Base-by-base conservation (phyloP, 2,113 vertebrate genomes). In the Chloropsis hardwickii region DNA sequence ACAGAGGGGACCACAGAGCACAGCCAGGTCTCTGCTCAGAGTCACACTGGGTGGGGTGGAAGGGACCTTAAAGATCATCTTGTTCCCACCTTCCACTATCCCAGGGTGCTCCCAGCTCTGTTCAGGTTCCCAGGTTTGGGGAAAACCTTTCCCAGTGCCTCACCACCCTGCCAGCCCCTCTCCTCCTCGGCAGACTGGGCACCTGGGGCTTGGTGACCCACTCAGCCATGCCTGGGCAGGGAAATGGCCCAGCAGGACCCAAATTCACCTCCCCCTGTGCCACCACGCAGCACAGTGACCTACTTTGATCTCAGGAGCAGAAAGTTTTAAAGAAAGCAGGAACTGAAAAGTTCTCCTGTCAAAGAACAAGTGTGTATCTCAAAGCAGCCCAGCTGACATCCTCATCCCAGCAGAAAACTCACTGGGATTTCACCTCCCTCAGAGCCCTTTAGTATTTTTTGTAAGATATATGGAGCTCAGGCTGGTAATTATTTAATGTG, bases 141-240 rank as follows among this genome's bases (percentile, higher is more conserved):
- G 19, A 37, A 37, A 37, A 8, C 16, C 24, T 74, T 29, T 29
- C 24, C 42, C 60, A 57, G 29, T 13, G 50, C 15, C n/a, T 73
- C 14, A 1, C 4, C 58, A 1, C 10, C 50, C n/a, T 48, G 48
- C 16, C 5, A 37, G 42, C 31, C 40, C 33, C 33, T 50, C 57
- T 37, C 11, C 39, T 86, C 44, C 78, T 48, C 0, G 9, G 14
- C 2, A 47, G 12, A 6, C 50, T 3, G 14, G 48, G n/a, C 15
- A 6, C 11, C 2, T 24, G 22, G 58, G n/a, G 40, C 60, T 57
- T 65, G 1, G 0, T 23, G 39, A 9, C 35, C 69, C 6, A 1
- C 33, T 31, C 45, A 64, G 71, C 25, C 39, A 50, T 0, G 0
- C 8, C 37, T 10, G 4, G 44, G 50, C 78, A 85, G 48, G 50